These are phyloP conservation scores for Chrysomela aeneicollis DNA, from an alignment of 2,888 invertebrate species.

Conservation along the genomic window DNA sequence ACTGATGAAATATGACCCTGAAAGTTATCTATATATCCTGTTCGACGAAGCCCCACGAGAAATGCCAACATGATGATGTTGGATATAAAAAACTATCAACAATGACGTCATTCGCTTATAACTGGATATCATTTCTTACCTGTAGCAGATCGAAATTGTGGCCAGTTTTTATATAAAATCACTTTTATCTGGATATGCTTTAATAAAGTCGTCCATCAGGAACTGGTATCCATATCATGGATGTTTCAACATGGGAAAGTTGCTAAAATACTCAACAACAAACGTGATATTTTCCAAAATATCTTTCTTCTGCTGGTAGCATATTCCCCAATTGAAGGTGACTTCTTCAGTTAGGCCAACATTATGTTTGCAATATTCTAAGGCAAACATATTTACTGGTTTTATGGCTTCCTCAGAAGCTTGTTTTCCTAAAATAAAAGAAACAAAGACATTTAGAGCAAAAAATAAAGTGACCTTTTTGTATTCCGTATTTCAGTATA, in stretches of 20 bases:
- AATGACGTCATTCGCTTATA: no score
- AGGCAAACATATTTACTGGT: background rate
- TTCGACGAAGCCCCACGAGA: no score
- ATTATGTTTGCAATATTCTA: background rate
- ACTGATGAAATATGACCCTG: no score
- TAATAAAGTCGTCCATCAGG: background rate
- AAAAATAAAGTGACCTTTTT: no score
- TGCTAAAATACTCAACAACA: background rate
- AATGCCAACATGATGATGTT: no score
- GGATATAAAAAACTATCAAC: no score
- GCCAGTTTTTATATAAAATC: background rate
- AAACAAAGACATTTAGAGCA: no score
- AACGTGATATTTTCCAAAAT: no score
- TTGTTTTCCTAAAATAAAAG: background rate
- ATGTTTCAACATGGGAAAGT: background rate
- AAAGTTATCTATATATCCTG: no score
- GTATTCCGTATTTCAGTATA: no score
- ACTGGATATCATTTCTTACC: no score
- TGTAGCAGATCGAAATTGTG: background rate
- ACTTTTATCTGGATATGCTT: background rate
- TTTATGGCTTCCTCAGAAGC: background rate
- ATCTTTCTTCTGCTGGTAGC: background rate
- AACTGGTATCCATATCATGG: background rate
- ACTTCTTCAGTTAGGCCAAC: background rate
- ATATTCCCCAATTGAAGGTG: background rate